These are phyloP conservation scores for Psilopsiagon aymara DNA, from an alignment of 2,113 vertebrate genomes.

Conservation along the genomic window DNA sequence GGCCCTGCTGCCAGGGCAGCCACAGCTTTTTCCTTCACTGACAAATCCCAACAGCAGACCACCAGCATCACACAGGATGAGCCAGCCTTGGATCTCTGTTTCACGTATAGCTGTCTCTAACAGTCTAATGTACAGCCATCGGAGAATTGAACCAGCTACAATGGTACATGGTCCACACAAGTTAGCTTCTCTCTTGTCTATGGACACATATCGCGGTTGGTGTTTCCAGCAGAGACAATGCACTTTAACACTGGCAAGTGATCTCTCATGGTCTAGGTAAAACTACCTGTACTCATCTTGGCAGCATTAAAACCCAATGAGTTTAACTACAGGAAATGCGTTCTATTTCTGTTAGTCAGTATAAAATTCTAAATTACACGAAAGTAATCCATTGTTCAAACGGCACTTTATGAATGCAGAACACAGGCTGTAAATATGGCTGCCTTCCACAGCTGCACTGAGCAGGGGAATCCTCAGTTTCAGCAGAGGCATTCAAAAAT, in stretches of 20 bases:
- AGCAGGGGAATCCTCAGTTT: background rate
- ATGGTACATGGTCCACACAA: accelerated
- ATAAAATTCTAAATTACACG: background rate
- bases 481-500: background rate
- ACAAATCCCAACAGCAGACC: background rate
- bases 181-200: background rate
- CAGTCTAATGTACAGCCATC: accelerated
- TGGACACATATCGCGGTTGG: background rate
- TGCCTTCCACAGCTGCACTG: background rate
- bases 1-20: background rate
- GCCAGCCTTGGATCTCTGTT: background rate
- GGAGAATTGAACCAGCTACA: background rate
- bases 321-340: background rate
- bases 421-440: background rate
- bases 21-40: accelerated
- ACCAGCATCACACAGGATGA: background rate
- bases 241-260: accelerated
- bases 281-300: background rate
- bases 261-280: background rate
- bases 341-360: background rate
- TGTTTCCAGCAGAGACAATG: background rate
- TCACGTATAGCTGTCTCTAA: background rate
- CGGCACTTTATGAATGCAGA: background rate
- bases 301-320: background rate
- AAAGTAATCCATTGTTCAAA: background rate